phyloP scores from a whole-genome alignment of 37 sponge, comb jelly and placozoan species.

The Bolinopsis microptera region DNA sequence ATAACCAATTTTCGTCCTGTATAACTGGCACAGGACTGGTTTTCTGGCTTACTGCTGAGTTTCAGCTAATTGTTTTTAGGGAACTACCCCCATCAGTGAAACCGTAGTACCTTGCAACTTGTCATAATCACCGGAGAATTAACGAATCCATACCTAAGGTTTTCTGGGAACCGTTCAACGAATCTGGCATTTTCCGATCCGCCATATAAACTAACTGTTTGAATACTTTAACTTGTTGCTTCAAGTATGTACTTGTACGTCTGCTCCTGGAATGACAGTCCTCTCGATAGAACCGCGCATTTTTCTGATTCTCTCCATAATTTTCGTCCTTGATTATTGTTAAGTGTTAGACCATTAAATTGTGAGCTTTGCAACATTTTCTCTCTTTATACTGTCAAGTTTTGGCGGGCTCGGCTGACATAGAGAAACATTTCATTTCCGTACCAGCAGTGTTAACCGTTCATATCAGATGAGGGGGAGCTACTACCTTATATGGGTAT shows the following conservation, averaged over 20 bases:
- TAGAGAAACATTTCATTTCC: not conserved
- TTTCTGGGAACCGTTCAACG: not conserved
- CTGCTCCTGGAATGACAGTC: not conserved
- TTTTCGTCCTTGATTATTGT: not conserved
- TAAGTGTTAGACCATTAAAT: not conserved
- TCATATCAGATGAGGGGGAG: no score
- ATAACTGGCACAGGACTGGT: no score
- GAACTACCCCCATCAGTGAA: no score
- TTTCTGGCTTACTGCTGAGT: no score
- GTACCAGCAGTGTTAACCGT: no score
- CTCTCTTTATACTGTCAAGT: not conserved
- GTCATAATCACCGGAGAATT: no score
- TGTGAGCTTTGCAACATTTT: not conserved
- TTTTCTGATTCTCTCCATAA: not conserved
- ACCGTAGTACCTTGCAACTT: no score
- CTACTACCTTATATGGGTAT: no score
- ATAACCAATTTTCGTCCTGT: no score
- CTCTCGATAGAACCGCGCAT: not conserved
- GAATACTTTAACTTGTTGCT: not conserved
- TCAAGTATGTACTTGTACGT: not conserved
- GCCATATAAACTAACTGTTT: not conserved
- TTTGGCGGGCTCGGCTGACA: not conserved
- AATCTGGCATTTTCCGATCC: not conserved
- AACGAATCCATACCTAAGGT: not conserved
- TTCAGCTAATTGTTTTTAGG: no score